Evolutionary conservation across 1,140 invertebrate species (phyloP), one percentile per base, ranked within the genome.

Genomic region (Drosophila pseudoananassae): DNA sequence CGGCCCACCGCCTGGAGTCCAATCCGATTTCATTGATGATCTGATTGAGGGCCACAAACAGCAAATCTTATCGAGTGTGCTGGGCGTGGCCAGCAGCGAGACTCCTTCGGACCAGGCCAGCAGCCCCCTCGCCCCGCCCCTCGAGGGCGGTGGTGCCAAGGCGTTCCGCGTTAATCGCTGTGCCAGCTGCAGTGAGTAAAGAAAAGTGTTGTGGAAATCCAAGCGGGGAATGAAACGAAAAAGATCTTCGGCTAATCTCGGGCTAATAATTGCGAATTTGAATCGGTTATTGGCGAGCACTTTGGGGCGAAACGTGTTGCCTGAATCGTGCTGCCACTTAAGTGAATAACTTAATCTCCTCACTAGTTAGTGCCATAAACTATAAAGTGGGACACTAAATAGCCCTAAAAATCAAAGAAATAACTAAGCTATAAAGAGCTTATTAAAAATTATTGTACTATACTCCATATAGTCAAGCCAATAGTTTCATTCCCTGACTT

Each of bases 1-100:
- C n/a, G 14, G 59, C 23, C 65, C 50, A 23, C 74, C 78, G 20
- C 68, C 78, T 0, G 85, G 71, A n/a, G 76, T 76, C 8, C 90
- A 91, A 63, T 71, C 79, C 43, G 90, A 91, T 61, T 91, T 84
- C 64, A 91, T 91, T 50, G 90, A 91, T 56, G 90, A 91, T 74
- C 76, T 91, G 55, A 91, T 91, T 51, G 83, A 81, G 72, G 70
- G 64, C 25, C 90, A 91, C 10, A 91, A 91, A 68, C 81, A 91
- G 60, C 90, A 91, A 79, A 91, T 91, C 63, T 77, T 91, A 54
- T 71, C 79, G 46, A 90, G 69, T 57, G 78, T 91, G 12, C 50
- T 91, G 64, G 84, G 84, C 45, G 78, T 43, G 47, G 57, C 50
- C 23, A 64, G 31, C 25, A 68, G 31, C 20, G 60, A 43, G 47